Evolutionary conservation across 2,113 vertebrate species (phyloP).

Genomic region (Hypanus sabinus): DNA sequence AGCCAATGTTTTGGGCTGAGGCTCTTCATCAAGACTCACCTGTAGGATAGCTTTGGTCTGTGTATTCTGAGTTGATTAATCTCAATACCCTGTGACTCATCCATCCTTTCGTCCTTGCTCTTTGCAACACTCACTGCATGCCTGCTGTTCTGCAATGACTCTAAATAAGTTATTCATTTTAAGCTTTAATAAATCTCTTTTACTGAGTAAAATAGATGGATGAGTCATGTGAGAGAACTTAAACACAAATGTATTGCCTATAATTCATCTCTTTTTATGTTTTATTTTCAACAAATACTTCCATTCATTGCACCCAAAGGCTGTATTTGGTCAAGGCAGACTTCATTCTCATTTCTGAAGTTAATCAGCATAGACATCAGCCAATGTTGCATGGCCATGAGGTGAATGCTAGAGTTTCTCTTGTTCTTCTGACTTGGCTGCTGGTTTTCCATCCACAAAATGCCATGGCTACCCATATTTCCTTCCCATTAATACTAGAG

Average conservation of each 20-base stretch:
- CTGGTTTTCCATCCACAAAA: slow-evolving; percentile 11
- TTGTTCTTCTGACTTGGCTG: slow-evolving; percentile 6
- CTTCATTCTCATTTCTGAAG: neutral
- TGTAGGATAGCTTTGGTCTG: neutral
- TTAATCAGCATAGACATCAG: neutral
- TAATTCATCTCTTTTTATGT: neutral
- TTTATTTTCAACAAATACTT: neutral
- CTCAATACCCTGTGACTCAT: neutral
- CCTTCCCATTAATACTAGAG: neutral
- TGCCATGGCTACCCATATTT: neutral
- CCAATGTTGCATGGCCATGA: neutral
- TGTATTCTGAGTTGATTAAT: neutral
- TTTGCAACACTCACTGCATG: neutral
- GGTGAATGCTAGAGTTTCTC: neutral
- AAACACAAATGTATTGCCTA: neutral
- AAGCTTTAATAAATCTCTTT: slow-evolving; percentile 25
- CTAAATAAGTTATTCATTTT: neutral
- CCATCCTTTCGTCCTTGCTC: neutral
- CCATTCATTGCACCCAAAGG: neutral
- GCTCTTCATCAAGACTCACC: too few species aligned
- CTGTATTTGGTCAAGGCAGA: neutral
- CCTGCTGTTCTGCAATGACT: neutral
- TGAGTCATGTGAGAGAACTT: neutral
- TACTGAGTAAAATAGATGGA: neutral
- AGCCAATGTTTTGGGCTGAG: too few species aligned